phyloP scores from a whole-genome alignment of 2,797 vertebrate genomes.

The Otolemur crassicaudatus region DNA sequence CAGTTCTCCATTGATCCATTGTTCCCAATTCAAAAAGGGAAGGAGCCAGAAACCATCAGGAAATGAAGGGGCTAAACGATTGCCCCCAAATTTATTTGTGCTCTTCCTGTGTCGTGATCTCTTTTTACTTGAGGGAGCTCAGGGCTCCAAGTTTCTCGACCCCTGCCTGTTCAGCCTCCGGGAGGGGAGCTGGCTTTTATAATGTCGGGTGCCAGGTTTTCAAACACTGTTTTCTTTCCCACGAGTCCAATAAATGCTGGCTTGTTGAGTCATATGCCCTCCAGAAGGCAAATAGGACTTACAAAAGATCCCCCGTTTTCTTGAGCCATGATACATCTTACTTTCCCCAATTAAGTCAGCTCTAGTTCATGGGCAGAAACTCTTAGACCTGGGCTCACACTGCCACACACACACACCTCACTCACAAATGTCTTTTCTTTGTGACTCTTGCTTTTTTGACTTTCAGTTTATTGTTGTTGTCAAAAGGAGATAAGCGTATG shows the following conservation, averaged over 20 bases:
- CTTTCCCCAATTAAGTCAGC: constrained; percentile 6
- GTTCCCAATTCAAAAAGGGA: not conserved
- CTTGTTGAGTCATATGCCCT: constrained; percentile 79
- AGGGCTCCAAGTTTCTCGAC: constrained; percentile 48
- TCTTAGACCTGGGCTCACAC: not conserved
- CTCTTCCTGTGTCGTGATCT: constrained; percentile 29
- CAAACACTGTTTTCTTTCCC: constrained; percentile 83
- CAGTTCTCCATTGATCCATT: not conserved
- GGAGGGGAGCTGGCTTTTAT: constrained; percentile 22
- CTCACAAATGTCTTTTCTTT: constrained; percentile 34
- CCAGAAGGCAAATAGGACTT: constrained; percentile 64
- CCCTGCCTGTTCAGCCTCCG: not conserved
- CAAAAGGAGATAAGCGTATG: constrained; percentile 66
- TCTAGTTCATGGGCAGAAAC: constrained; percentile 27
- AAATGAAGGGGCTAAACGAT: not conserved
- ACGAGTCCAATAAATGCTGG: constrained; percentile 57
- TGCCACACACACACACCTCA: not conserved
- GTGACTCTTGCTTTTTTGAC: not conserved
- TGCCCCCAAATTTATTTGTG: constrained; percentile 43
- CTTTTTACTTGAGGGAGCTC: not conserved
- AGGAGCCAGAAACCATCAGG: not conserved
- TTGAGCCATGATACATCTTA: not conserved
- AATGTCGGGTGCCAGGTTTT: constrained; percentile 12
- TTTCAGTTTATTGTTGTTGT: constrained; percentile 77
- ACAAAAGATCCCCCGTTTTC: constrained; percentile 1